phyloP scores from a whole-genome alignment of 2,113 vertebrate species.

The Alaudala cheleensis region DNA sequence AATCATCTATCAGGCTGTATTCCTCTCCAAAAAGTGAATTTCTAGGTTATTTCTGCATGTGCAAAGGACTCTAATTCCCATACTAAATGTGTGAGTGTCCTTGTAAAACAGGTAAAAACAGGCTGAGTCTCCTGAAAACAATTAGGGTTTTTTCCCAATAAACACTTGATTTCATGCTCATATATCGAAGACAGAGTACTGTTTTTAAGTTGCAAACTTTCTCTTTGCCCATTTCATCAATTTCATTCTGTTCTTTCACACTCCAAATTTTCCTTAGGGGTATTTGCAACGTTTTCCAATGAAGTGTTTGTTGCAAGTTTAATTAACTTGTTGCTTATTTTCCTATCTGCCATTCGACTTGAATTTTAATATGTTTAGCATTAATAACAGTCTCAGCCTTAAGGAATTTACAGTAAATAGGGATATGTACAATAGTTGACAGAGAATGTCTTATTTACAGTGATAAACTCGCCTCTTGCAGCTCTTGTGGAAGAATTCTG shows the following conservation, averaged over 20 bases:
- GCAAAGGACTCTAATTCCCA: neutral
- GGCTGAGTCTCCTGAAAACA: neutral
- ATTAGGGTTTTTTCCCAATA: neutral
- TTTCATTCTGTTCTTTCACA: neutral
- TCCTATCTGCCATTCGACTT: neutral
- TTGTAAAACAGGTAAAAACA: neutral
- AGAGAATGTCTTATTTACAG: neutral
- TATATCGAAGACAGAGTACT: neutral
- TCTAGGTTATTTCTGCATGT: neutral
- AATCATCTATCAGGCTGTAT: neutral
- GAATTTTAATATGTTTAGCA: conserved; percentile 27
- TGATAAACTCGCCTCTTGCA: neutral
- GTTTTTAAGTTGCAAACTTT: neutral
- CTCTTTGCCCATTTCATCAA: neutral
- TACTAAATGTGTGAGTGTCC: neutral
- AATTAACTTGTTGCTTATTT: conserved; percentile 28
- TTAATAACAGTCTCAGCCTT: neutral
- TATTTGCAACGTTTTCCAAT: neutral
- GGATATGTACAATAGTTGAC: neutral
- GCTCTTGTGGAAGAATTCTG: neutral
- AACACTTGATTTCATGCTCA: neutral
- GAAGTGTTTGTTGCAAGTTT: neutral
- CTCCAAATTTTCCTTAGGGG: neutral
- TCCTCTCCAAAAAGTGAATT: neutral
- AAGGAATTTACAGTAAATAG: neutral